A percentile compares a stretch with the other conserved stretches of the same genome.
phyloP scores from a whole-genome alignment of 2,113 vertebrate genomes.

The Cyprinodon brontotheroides region DNA sequence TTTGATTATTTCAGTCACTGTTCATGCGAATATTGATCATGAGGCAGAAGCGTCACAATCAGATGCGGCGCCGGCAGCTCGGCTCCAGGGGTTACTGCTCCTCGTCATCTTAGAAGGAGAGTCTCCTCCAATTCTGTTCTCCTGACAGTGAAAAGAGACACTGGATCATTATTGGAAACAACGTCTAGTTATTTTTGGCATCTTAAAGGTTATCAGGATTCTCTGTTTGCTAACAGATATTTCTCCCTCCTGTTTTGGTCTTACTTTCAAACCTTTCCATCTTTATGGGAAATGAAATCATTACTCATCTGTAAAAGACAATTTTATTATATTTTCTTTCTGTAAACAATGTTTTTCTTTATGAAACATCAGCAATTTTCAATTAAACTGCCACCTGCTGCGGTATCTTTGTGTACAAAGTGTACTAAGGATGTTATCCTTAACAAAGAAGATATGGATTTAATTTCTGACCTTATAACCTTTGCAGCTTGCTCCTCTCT shows the following conservation, averaged over 20 bases:
- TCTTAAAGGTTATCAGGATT: conserved; percentile 35
- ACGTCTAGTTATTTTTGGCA: conserved; percentile 35
- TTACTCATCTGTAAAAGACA: neutral
- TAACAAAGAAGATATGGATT: neutral
- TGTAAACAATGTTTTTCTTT: neutral
- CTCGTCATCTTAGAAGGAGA: conserved; percentile 22
- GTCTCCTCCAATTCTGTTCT: conserved; percentile 1
- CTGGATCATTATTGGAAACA: conserved; percentile 24
- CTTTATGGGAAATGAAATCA: neutral
- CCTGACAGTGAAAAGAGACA: conserved; percentile 13
- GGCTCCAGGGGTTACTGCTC: neutral
- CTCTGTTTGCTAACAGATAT: neutral
- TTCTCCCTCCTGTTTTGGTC: neutral
- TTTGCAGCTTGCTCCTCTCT: no score
- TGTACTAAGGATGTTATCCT: neutral
- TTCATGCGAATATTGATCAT: conserved; percentile 35
- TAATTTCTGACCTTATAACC: no score
- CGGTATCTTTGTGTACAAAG: neutral
- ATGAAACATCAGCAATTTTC: neutral
- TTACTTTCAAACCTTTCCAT: neutral
- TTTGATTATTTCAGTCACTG: conserved; percentile 25
- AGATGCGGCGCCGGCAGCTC: neutral
- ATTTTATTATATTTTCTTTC: neutral
- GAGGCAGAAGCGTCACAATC: conserved; percentile 7
- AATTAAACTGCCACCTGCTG: neutral